These are phyloP conservation scores for Gymnosoma rotundatum DNA, from an alignment of 2,888 invertebrate species.

Conservation along the genomic window DNA sequence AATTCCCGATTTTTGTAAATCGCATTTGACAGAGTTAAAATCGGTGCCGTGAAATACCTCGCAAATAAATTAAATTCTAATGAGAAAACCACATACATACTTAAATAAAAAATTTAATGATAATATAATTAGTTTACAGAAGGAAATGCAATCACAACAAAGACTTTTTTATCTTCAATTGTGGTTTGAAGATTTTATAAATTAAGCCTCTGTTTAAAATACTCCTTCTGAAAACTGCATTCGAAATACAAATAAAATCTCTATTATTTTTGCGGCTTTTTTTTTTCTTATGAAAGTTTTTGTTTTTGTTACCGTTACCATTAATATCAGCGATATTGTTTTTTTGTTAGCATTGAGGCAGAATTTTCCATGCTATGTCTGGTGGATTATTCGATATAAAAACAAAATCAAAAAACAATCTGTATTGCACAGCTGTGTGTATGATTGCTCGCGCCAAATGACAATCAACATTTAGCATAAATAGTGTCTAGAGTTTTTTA, in stretches of 20 bases:
- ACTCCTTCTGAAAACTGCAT: conserved; percentile 16
- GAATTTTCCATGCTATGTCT: conserved; percentile 19
- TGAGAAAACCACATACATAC: too few species aligned
- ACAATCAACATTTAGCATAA: conserved; percentile 69
- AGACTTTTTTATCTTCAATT: too few species aligned
- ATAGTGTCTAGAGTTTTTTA: conserved; percentile 53
- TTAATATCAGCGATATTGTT: conserved; percentile 49
- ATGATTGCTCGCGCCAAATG: conserved; percentile 70
- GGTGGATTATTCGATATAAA: conserved; percentile 18
- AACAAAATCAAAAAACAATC: not conserved
- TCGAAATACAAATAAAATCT: conserved; percentile 56
- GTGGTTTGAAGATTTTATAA: not conserved
- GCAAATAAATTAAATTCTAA: too few species aligned
- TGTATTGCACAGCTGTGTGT: conserved; percentile 66
- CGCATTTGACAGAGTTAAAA: too few species aligned
- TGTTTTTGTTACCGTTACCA: conserved; percentile 39
- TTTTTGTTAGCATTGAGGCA: conserved; percentile 21
- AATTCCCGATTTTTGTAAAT: too few species aligned
- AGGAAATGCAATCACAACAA: too few species aligned
- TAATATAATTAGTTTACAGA: too few species aligned
- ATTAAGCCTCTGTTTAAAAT: conserved; percentile 5
- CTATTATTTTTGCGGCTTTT: conserved; percentile 44
- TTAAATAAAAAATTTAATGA: too few species aligned
- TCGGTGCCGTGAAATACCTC: too few species aligned
- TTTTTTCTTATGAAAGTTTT: not conserved